Percentiles rank a stretch among this genome's conserved stretches.
Conservation (phyloP, 2,113 vertebrate genomes). For the Hiodon alosoides region DNA sequence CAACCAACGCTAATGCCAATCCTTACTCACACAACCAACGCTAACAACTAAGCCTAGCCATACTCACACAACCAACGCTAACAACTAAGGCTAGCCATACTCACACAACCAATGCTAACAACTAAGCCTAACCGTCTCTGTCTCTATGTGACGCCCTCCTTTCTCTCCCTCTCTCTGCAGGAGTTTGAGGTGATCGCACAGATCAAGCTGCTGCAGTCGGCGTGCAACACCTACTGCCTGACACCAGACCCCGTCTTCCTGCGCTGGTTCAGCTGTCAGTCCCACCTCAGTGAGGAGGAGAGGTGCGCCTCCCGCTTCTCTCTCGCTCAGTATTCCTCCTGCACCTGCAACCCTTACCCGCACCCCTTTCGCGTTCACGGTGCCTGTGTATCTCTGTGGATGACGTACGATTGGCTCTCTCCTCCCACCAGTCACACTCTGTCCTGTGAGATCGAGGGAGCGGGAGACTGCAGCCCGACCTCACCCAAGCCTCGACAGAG, state of each 20-base stretch:
- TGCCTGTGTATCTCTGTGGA: neutral
- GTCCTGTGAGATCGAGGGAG: conserved; percentile 78
- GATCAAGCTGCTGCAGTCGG: conserved; percentile 88
- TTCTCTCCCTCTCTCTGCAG: conserved; percentile 47
- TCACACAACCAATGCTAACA: neutral
- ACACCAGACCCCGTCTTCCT: conserved; percentile 72
- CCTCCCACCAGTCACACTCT: conserved; percentile 67
- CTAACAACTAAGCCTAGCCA: too few species aligned
- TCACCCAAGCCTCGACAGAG: conserved; percentile 82
- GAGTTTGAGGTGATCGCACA: conserved; percentile 94
- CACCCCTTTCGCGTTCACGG: neutral
- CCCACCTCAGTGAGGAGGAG: conserved; percentile 77
- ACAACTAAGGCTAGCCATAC: too few species aligned
- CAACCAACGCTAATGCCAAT: too few species aligned
- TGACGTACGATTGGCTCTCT: neutral
- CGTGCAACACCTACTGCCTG: conserved; percentile 89
- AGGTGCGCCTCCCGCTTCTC: conserved; percentile 59
- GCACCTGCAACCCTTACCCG: neutral
- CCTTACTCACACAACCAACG: too few species aligned
- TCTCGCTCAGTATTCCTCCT: conserved; percentile 6
- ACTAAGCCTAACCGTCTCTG: too few species aligned
- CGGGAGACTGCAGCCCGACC: conserved; percentile 69
- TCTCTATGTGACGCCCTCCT: neutral
- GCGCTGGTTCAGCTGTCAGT: conserved; percentile 78
- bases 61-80: neutral